phyloP scores from a whole-genome alignment of 1,140 invertebrate genomes.

The Drosophila funebris region DNA sequence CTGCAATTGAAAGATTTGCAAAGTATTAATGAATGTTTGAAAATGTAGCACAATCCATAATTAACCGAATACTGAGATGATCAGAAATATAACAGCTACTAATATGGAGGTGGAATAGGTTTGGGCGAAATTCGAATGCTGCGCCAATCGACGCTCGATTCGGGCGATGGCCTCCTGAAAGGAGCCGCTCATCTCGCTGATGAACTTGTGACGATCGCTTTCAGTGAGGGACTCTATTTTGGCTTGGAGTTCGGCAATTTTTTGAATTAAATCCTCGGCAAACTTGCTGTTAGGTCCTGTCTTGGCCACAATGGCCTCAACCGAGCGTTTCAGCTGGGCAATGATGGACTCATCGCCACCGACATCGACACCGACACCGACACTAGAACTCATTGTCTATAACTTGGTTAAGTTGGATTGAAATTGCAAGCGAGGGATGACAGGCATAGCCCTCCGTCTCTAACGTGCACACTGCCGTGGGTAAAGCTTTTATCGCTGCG shows the following conservation, averaged over 20 bases:
- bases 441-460: conserved; percentile 32
- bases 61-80: conserved; percentile 74
- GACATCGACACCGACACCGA: conserved; percentile 21
- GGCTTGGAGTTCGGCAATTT: conserved; percentile 59
- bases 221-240: conserved; percentile 65
- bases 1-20: conserved; percentile 85
- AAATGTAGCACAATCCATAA: neutral
- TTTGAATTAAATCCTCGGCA: conserved; percentile 59
- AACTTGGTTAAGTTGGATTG: neutral
- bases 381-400: neutral
- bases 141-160: conserved; percentile 59
- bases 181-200: conserved; percentile 68
- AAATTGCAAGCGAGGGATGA: neutral
- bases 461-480: conserved; percentile 6
- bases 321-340: conserved; percentile 64
- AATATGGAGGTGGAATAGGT: conserved; percentile 69
- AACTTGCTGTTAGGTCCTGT: conserved; percentile 69
- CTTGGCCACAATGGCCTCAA: conserved; percentile 66
- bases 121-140: conserved; percentile 68
- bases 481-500: conserved; percentile 14
- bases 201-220: conserved; percentile 54
- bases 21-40: conserved; percentile 20
- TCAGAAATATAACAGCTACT: conserved; percentile 64
- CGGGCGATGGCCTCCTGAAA: conserved; percentile 60
- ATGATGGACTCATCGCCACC: conserved; percentile 50